phyloP scores from a whole-genome alignment of 2,113 vertebrate genomes.

The Saccopteryx bilineata region DNA sequence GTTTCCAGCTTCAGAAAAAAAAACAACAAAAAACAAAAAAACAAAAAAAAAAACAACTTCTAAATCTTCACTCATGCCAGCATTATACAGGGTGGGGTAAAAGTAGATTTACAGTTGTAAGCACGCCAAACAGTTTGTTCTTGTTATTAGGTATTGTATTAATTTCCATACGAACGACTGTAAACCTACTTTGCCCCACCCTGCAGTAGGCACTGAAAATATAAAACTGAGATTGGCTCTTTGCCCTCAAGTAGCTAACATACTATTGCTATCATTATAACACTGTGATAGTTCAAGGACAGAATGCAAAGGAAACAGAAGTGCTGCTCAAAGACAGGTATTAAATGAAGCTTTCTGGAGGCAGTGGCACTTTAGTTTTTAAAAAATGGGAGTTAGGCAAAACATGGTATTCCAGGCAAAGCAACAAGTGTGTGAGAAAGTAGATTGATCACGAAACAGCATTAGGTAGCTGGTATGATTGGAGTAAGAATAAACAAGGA shows the following conservation, averaged over 20 bases:
- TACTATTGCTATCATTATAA: background rate
- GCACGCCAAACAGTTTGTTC: too few species aligned
- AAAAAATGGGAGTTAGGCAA: background rate
- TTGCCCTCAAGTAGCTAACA: background rate
- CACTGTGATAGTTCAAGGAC: background rate
- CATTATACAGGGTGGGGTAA: background rate
- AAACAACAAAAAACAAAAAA: too few species aligned
- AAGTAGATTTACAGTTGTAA: too few species aligned
- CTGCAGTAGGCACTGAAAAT: background rate
- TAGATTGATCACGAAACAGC: background rate
- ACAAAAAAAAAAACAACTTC: too few species aligned
- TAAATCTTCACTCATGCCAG: background rate
- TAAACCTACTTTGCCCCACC: too few species aligned
- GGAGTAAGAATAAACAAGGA: background rate
- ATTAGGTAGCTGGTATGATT: background rate
- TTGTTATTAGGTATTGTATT: too few species aligned
- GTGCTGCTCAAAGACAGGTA: background rate
- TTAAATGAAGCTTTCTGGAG: background rate
- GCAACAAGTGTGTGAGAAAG: background rate
- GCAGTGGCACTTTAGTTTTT: background rate
- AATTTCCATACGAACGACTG: too few species aligned
- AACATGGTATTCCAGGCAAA: background rate
- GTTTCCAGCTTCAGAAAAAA: too few species aligned
- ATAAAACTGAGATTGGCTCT: background rate
- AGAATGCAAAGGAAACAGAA: background rate